Percentiles rank a stretch among this genome's conserved stretches.
Evolutionary conservation across 1,140 invertebrate species (phyloP).

Genomic region (Paralvinella palmiformis): DNA sequence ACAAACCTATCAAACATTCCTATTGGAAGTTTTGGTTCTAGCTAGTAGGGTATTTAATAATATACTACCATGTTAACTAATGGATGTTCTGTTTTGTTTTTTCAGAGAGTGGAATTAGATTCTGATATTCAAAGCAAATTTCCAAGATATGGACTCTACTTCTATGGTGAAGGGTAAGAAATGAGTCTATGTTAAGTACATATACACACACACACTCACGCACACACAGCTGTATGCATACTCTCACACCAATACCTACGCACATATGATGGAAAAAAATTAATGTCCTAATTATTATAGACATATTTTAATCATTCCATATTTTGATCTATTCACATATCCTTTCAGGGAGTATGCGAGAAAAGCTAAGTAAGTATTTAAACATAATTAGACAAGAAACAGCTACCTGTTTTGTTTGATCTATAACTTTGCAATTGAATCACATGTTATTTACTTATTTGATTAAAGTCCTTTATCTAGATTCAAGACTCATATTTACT

Average conservation of each 20-base stretch:
- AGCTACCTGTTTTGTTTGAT: not conserved
- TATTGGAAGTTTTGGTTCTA: too few species aligned
- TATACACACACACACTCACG: too few species aligned
- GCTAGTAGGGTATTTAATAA: too few species aligned
- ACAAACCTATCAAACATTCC: too few species aligned
- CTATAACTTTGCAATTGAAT: not conserved
- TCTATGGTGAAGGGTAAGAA: constrained; percentile 76
- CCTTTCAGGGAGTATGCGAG: not conserved
- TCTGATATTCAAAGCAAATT: too few species aligned
- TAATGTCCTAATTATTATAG: not conserved
- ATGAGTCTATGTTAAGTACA: too few species aligned
- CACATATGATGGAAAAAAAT: not conserved
- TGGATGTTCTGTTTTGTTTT: too few species aligned
- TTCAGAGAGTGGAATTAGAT: too few species aligned
- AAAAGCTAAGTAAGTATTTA: not conserved
- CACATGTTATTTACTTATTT: not conserved
- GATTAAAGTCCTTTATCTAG: not conserved
- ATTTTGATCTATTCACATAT: not conserved
- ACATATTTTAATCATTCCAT: not conserved
- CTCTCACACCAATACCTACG: not conserved
- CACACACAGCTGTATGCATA: too few species aligned
- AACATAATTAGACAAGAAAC: not conserved
- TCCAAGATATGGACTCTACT: constrained; percentile 74
- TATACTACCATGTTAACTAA: too few species aligned
- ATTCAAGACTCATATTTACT: not conserved